These are phyloP conservation scores for Ptychobarbus kaznakovi DNA, from an alignment of 2,797 vertebrate species.

Conservation along the genomic window DNA sequence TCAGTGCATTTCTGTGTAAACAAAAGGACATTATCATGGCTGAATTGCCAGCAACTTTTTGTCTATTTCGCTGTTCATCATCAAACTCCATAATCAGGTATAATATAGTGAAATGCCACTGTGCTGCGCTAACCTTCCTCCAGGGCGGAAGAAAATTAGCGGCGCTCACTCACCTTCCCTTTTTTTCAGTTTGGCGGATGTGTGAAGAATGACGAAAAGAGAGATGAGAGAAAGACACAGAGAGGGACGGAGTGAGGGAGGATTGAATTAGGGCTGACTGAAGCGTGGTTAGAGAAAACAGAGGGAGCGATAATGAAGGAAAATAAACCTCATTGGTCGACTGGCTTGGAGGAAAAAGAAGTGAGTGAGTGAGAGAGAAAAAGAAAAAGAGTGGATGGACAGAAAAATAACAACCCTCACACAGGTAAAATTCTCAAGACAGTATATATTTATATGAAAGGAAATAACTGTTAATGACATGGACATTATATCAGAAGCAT, in stretches of 20 bases:
- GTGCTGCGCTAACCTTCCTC: slow-evolving; percentile 51
- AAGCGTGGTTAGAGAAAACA: slow-evolving; percentile 63
- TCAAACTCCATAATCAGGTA: slow-evolving; percentile 57
- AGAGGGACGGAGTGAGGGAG: slow-evolving; percentile 49
- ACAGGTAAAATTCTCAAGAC: slow-evolving; percentile 8
- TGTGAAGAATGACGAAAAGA: slow-evolving; percentile 58
- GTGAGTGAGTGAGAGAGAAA: slow-evolving; percentile 6
- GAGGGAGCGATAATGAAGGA: slow-evolving; percentile 60
- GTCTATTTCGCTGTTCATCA: slow-evolving; percentile 33
- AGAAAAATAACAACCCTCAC: slow-evolving; percentile 22
- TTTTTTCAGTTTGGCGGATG: slow-evolving; percentile 50
- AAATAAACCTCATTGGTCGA: slow-evolving; percentile 65
- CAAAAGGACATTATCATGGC: slow-evolving; percentile 57
- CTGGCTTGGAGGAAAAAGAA: slow-evolving; percentile 58
- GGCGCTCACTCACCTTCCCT: slow-evolving; percentile 26
- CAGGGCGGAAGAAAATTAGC: slow-evolving; percentile 40
- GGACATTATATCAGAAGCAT: slow-evolving; percentile 1
- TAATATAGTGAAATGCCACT: slow-evolving; percentile 53
- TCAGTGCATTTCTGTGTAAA: slow-evolving; percentile 45
- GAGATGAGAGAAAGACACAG: slow-evolving; percentile 41
- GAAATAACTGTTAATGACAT: slow-evolving; percentile 17
- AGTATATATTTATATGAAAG: background rate
- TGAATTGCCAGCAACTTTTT: slow-evolving; percentile 52
- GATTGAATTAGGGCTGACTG: slow-evolving; percentile 61
- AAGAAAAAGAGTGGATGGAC: slow-evolving; percentile 13